Conservation (phyloP, 2,113 vertebrate genomes). For the Dicrurus megarhynchus region DNA sequence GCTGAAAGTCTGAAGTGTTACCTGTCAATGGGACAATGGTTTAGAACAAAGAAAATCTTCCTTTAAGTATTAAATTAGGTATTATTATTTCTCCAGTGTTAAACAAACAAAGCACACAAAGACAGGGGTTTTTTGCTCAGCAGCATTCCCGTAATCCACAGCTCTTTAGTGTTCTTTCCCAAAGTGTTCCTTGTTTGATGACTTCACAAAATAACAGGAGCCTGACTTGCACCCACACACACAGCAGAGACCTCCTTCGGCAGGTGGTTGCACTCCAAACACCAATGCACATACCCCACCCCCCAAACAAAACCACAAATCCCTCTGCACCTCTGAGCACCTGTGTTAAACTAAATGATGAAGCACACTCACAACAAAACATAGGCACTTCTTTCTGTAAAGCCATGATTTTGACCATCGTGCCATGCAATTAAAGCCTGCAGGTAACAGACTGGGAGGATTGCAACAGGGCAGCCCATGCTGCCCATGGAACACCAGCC, state of each 20-base stretch:
- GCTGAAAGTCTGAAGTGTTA: background rate
- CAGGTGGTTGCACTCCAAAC: background rate
- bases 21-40: background rate
- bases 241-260: background rate
- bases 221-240: background rate
- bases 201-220: background rate
- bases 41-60: background rate
- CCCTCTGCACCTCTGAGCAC: background rate
- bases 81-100: background rate
- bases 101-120: background rate
- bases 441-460: accelerated
- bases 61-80: background rate
- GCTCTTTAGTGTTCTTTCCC: background rate
- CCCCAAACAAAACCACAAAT: background rate
- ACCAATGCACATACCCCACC: background rate
- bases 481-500: accelerated
- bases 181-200: background rate
- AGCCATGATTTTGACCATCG: accelerated
- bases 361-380: accelerated
- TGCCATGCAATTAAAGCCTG: background rate
- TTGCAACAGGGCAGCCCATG: background rate
- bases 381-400: background rate
- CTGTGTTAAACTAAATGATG: accelerated
- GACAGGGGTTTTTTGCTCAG: background rate
- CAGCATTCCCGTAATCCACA: background rate